Conservation (phyloP, 2,888 invertebrate species). For the Siphlonurus alternatus region DNA sequence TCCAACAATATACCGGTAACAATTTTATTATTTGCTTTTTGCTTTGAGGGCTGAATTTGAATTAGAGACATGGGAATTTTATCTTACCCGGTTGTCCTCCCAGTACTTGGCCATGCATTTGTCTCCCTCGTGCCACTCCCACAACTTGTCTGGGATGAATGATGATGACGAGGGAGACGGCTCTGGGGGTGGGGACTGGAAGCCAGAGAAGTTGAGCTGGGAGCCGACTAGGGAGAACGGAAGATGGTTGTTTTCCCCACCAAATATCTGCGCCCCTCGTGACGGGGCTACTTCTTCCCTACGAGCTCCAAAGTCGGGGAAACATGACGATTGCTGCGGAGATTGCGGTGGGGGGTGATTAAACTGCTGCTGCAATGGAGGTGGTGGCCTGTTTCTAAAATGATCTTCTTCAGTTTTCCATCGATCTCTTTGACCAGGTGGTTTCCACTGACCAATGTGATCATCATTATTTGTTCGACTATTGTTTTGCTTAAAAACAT, state of each 20-base stretch:
- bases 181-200: not conserved
- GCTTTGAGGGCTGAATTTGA: too few relatives aligned
- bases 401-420: not conserved
- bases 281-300: not conserved
- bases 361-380: not conserved
- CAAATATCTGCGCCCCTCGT: not conserved
- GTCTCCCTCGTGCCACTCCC: constrained; percentile 61
- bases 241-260: not conserved
- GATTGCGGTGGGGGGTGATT: not conserved
- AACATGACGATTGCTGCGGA: not conserved
- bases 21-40: too few relatives aligned
- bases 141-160: constrained; percentile 13
- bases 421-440: not conserved
- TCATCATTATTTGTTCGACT: not conserved
- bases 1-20: too few relatives aligned
- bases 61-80: too few relatives aligned
- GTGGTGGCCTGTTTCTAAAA: not conserved
- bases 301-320: not conserved
- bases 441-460: not conserved
- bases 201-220: not conserved
- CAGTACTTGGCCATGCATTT: constrained; percentile 80
- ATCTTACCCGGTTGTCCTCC: constrained; percentile 70
- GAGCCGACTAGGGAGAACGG: not conserved
- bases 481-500: not conserved
- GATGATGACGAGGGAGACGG: not conserved